phyloP scores from a whole-genome alignment of 2,888 invertebrate species.

The Ceraclea dissimilis region DNA sequence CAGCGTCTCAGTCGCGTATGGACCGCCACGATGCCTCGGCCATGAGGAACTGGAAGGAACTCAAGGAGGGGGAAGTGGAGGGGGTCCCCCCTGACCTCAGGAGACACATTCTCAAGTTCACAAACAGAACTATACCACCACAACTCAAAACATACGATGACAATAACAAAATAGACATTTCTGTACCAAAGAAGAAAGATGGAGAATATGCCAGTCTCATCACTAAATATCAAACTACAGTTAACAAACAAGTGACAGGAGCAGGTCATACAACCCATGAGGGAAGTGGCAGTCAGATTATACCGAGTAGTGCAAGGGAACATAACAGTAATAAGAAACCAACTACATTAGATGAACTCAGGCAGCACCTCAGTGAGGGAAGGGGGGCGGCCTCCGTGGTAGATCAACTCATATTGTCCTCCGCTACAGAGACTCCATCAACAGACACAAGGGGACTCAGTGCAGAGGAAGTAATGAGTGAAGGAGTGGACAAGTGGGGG shows the following conservation, averaged over 20 bases:
- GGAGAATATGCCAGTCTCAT: constrained; percentile 45
- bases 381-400: constrained; percentile 25
- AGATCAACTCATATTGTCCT: constrained; percentile 27
- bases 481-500: neutral
- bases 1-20: constrained; percentile 49
- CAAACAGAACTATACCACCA: constrained; percentile 45
- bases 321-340: neutral
- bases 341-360: neutral
- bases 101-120: constrained; percentile 60
- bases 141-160: neutral
- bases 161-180: constrained; percentile 29
- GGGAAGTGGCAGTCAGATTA: neutral
- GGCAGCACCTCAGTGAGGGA: neutral
- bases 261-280: neutral
- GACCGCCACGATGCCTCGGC: constrained; percentile 59
- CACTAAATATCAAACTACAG: constrained; percentile 27
- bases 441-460: constrained; percentile 32
- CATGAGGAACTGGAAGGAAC: constrained; percentile 60
- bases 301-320: neutral
- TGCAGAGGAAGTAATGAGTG: constrained; percentile 26
- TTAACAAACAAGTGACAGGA: neutral
- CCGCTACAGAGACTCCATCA: constrained; percentile 10
- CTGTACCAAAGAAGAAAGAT: neutral
- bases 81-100: constrained; percentile 38
- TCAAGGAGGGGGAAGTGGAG: constrained; percentile 45